phyloP scores from a whole-genome alignment of 2,113 vertebrate species.

The Lamprotornis superbus region DNA sequence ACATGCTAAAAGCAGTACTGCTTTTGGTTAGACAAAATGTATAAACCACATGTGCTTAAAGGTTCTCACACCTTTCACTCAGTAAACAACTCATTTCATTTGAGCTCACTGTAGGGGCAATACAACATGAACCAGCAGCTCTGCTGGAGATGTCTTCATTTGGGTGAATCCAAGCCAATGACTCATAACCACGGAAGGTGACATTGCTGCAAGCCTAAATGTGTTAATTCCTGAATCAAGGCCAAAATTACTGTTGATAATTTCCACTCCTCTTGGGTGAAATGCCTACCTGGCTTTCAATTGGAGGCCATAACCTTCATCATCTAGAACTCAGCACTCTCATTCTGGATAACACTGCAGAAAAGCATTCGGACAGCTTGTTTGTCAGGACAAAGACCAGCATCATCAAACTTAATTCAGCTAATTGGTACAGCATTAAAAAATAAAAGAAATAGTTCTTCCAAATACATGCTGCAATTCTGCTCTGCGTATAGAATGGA shows the following conservation, averaged over 20 bases:
- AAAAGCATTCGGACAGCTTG: background rate
- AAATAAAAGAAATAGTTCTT: background rate
- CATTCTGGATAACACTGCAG: background rate
- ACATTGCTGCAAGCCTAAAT: background rate
- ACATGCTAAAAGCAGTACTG: background rate
- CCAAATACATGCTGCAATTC: background rate
- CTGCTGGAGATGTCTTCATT: background rate
- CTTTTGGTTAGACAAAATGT: background rate
- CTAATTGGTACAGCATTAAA: background rate
- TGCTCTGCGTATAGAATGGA: background rate
- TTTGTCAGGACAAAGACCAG: background rate
- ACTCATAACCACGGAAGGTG: background rate
- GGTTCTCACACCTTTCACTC: background rate
- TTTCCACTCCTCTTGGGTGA: background rate
- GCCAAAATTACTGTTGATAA: background rate
- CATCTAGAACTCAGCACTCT: background rate
- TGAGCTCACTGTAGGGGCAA: background rate
- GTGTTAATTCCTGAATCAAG: background rate
- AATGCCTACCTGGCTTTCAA: background rate
- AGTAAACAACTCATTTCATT: background rate
- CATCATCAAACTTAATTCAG: background rate
- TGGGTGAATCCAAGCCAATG: background rate
- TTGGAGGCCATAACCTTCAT: background rate
- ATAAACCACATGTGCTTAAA: background rate
- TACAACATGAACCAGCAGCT: background rate